Evolutionary conservation across 2,113 vertebrate genomes (phyloP).

Genomic region (Calyptomena viridis): DNA sequence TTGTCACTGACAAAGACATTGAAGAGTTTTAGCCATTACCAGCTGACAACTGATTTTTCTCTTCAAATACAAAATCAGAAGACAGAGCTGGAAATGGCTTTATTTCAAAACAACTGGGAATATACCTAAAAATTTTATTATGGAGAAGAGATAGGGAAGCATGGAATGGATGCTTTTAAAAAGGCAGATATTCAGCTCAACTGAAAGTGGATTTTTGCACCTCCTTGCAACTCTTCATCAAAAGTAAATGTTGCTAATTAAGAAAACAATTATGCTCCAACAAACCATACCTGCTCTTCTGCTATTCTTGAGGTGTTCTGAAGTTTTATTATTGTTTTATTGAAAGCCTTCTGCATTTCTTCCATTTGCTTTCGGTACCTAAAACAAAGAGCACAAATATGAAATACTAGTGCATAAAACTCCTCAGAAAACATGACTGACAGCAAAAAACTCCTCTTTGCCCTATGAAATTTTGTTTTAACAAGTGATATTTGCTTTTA

Average conservation of each 20-base stretch:
- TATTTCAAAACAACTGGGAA: neutral
- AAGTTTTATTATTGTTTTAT: constrained; percentile 98
- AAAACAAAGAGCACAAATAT: neutral
- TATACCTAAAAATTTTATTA: neutral
- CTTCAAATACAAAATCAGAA: neutral
- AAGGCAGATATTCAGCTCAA: neutral
- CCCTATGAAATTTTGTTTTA: neutral
- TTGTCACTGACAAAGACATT: neutral
- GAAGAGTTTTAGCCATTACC: neutral
- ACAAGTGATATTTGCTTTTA: neutral
- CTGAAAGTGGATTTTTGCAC: neutral
- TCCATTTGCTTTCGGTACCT: constrained; percentile 99
- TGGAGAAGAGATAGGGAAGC: neutral
- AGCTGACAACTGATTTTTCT: neutral
- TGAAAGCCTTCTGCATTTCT: constrained; percentile 98
- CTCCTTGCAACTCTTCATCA: neutral
- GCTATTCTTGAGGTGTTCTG: constrained; percentile 97
- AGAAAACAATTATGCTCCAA: neutral
- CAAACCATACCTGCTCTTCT: constrained; percentile 88
- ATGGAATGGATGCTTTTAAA: neutral
- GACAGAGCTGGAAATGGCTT: neutral
- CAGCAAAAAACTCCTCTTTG: neutral
- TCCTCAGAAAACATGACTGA: neutral
- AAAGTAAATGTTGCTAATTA: neutral
- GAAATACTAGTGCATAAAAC: neutral